phyloP scores from a whole-genome alignment of 2,113 vertebrate genomes.

The Pontoporia blainvillei region DNA sequence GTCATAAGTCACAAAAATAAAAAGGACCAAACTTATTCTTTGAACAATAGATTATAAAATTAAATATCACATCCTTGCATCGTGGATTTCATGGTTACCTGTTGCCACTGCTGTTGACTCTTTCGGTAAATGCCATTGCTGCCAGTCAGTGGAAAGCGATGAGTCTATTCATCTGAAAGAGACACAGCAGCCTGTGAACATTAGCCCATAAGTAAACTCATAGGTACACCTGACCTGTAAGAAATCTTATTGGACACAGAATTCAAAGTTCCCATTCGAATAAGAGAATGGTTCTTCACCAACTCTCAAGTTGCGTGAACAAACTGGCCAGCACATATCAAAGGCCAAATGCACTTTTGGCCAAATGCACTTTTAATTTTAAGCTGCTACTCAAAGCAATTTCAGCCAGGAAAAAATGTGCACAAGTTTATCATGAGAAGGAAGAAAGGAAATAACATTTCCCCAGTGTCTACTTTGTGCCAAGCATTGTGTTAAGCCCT shows the following conservation, averaged over 20 bases:
- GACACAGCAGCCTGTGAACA: conserved; percentile 3
- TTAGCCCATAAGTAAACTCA: background rate
- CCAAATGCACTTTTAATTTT: conserved; percentile 5
- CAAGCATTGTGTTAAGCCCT: background rate
- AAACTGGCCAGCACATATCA: background rate
- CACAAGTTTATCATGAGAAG: background rate
- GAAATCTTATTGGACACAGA: background rate
- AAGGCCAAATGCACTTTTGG: background rate
- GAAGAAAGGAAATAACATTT: background rate
- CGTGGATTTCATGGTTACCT: conserved; percentile 44
- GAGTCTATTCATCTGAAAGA: conserved; percentile 73
- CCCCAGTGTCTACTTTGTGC: background rate
- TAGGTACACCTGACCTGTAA: too few species aligned
- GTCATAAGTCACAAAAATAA: background rate
- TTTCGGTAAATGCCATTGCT: conserved; percentile 60
- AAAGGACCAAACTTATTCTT: background rate
- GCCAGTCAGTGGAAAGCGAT: background rate
- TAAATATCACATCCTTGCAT: background rate
- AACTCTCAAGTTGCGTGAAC: background rate
- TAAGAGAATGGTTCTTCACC: background rate
- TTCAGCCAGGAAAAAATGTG: background rate
- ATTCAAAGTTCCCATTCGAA: background rate
- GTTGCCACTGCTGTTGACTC: background rate
- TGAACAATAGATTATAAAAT: background rate
- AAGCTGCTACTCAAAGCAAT: conserved; percentile 5